Conservation (phyloP, 2,113 vertebrate genomes). For the Balaeniceps rex region DNA sequence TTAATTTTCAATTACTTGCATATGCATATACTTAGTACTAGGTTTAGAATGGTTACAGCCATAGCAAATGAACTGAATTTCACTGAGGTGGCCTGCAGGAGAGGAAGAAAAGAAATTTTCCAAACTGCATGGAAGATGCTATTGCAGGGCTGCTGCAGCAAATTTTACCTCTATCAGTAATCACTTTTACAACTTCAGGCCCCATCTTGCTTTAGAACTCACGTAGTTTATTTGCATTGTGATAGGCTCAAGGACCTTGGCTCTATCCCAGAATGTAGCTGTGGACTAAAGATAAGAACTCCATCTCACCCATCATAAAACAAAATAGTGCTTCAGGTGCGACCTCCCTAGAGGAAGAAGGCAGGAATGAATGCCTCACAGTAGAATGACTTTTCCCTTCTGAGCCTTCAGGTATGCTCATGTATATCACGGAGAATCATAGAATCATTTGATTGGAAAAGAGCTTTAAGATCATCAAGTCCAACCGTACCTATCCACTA, state of each 20-base stretch:
- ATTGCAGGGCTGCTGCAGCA: not conserved
- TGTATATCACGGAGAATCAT: accelerated
- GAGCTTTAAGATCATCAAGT: no score
- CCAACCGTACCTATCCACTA: no score
- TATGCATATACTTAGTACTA: not conserved
- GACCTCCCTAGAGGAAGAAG: not conserved
- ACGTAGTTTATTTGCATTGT: not conserved
- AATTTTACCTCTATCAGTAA: not conserved
- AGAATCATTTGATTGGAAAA: no score
- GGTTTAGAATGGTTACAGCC: not conserved
- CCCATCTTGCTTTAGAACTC: not conserved
- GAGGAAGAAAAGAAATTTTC: not conserved
- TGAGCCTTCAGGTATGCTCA: not conserved
- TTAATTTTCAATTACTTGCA: not conserved
- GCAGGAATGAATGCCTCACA: not conserved
- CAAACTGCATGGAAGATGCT: not conserved
- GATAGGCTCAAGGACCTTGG: not conserved
- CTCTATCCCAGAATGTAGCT: not conserved
- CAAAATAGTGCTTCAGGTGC: no score
- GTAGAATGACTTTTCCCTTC: not conserved
- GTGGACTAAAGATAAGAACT: not conserved
- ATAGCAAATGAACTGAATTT: not conserved
- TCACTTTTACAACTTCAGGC: not conserved
- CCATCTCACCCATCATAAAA: not conserved
- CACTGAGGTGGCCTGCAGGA: not conserved